Conservation (phyloP, 2,888 invertebrate genomes). For the Argyra leucocephala region DNA sequence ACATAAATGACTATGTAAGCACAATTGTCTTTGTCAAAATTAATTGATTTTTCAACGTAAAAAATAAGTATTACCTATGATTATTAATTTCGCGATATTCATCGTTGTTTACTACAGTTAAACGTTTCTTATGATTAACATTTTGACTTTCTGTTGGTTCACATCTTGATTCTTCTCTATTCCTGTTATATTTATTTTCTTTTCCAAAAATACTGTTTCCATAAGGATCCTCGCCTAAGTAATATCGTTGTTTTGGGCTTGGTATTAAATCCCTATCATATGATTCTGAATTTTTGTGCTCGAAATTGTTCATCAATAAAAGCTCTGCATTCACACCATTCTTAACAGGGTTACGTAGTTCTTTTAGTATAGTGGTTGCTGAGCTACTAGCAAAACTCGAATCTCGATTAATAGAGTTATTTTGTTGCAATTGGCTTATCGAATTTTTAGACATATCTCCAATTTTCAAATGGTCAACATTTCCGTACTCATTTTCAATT, state of each 20-base stretch:
- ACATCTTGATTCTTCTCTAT: neutral
- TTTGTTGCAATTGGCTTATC: conserved; percentile 24
- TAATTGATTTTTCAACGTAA: no score
- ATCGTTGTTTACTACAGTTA: conserved; percentile 15
- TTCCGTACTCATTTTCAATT: conserved; percentile 15
- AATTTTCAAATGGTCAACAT: conserved; percentile 19
- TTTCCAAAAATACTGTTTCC: conserved; percentile 72
- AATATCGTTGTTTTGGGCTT: conserved; percentile 66
- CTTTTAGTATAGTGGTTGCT: conserved; percentile 28
- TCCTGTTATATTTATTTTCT: conserved; percentile 65
- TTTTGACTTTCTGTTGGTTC: conserved; percentile 23
- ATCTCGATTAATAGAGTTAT: conserved; percentile 28
- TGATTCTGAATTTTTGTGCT: conserved; percentile 27
- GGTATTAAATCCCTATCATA: conserved; percentile 35
- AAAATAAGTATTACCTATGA: conserved; percentile 40
- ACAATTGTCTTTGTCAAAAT: no score
- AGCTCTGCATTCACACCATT: neutral
- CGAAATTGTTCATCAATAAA: conserved; percentile 17
- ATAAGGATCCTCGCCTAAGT: conserved; percentile 79
- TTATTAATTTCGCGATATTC: conserved; percentile 33
- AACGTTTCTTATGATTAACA: conserved; percentile 13
- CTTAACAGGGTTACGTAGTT: conserved; percentile 18
- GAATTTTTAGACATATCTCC: conserved; percentile 20
- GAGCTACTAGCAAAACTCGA: conserved; percentile 29
- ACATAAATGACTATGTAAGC: no score